These are phyloP conservation scores for Leptocoma aspasia DNA, from an alignment of 2,113 vertebrate genomes.

Conservation along the genomic window DNA sequence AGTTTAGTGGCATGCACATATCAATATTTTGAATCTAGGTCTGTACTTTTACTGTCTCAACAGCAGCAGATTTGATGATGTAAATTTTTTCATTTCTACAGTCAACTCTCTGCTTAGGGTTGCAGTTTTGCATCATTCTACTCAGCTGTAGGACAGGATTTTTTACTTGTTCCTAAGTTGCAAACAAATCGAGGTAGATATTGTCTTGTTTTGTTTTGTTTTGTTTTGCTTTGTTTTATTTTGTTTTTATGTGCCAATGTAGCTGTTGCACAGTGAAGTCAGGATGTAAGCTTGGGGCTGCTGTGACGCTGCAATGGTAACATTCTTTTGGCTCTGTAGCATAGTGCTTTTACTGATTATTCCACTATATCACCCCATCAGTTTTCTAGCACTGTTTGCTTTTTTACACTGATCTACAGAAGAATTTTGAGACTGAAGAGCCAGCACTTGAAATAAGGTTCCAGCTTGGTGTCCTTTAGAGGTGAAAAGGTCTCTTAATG, in stretches of 20 bases:
- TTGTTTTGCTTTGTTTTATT: not conserved
- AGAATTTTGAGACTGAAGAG: not conserved
- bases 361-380: not conserved
- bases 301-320: not conserved
- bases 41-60: not conserved
- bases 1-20: not conserved
- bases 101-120: not conserved
- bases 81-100: not conserved
- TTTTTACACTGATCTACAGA: not conserved
- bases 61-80: not conserved
- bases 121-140: not conserved
- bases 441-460: not conserved
- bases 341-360: not conserved
- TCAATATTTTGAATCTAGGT: not conserved
- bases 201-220: not conserved
- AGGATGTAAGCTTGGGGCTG: not conserved
- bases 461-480: not conserved
- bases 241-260: fast-evolving
- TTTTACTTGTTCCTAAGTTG: not conserved
- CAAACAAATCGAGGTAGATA: not conserved
- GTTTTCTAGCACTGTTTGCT: not conserved
- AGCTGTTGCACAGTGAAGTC: not conserved
- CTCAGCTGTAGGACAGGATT: not conserved
- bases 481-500: not conserved
- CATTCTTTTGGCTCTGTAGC: not conserved